phyloP scores from a whole-genome alignment of 1,140 invertebrate genomes.

The Nautilus pompilius region DNA sequence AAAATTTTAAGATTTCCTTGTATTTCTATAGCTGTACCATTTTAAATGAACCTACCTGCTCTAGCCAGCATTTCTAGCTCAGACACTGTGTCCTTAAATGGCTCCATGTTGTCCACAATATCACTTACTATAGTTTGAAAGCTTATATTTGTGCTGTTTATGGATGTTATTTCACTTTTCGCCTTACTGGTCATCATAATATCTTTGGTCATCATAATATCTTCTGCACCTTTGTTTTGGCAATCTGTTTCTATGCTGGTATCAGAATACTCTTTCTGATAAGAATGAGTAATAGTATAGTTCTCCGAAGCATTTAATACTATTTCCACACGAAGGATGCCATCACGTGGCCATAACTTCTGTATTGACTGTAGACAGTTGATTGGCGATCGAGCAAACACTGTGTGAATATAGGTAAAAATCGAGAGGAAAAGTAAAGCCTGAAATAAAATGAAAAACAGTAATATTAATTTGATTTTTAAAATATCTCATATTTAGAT shows the following conservation, averaged over 20 bases:
- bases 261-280: constrained; percentile 52
- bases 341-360: constrained; percentile 89
- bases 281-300: constrained; percentile 52
- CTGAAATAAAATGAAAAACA: constrained; percentile 57
- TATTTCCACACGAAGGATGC: constrained; percentile 95
- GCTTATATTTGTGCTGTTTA: too few species aligned
- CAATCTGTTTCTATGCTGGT: constrained; percentile 15
- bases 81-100: constrained; percentile 36
- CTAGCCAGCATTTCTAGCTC: constrained; percentile 55
- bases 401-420: constrained; percentile 90
- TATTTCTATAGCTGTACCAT: too few species aligned
- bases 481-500: too few species aligned
- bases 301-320: constrained; percentile 64
- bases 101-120: too few species aligned
- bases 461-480: too few species aligned
- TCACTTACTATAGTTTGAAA: too few species aligned
- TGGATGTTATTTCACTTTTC: background rate
- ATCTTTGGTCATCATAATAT: background rate
- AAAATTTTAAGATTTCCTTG: too few species aligned
- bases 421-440: constrained; percentile 86
- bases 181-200: background rate
- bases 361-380: constrained; percentile 88
- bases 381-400: constrained; percentile 87
- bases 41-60: constrained; percentile 43
- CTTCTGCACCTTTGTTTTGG: background rate